phyloP scores from a whole-genome alignment of 30 jellyfish, hydroid and myxozoan species.

The Chironex yamaguchii region DNA sequence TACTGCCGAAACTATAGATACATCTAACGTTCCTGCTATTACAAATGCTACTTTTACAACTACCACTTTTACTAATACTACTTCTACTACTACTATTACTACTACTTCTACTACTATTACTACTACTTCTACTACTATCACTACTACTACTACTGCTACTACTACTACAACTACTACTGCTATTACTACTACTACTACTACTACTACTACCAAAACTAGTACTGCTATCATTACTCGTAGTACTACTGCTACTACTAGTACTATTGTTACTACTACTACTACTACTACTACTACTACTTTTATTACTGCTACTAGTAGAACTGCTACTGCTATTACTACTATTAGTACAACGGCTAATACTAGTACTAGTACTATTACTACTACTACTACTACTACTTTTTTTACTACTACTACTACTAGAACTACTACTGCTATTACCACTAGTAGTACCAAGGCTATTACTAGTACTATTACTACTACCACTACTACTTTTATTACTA shows the following conservation, averaged over 20 bases:
- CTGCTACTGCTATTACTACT: background rate
- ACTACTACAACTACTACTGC: background rate
- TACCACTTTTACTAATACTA: background rate
- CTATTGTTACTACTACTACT: background rate
- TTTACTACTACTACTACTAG: background rate
- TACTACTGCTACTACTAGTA: background rate
- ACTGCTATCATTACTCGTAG: background rate
- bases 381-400: background rate
- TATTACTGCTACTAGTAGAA: background rate
- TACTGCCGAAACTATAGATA: background rate
- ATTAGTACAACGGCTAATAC: background rate
- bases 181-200: background rate
- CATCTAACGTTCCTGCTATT: background rate
- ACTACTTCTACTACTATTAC: background rate
- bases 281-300: background rate
- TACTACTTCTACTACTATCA: background rate
- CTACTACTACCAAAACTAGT: background rate
- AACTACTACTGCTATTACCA: background rate
- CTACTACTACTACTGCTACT: background rate
- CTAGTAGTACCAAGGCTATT: background rate
- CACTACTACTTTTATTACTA: background rate
- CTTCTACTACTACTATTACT: background rate
- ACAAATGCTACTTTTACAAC: background rate
- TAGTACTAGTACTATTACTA: background rate
- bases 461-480: background rate